Percentiles rank a stretch among this genome's conserved stretches.
Conservation (phyloP, 2,888 invertebrate genomes). For the Lacanobia oleracea region DNA sequence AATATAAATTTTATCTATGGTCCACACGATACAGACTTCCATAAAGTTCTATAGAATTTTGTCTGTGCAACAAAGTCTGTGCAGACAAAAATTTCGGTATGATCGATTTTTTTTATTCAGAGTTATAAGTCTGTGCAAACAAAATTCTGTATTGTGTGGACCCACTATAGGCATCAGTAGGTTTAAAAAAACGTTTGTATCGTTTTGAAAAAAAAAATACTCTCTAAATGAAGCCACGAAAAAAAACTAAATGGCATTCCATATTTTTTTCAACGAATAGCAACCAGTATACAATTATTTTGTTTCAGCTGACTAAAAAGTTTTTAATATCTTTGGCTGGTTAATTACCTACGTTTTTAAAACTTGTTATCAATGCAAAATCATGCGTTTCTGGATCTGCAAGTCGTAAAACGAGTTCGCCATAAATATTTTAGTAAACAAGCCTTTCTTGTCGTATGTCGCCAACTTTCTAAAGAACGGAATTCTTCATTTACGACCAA, state of each 20-base stretch:
- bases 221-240: background rate
- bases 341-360: background rate
- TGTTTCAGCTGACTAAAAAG: too few relatives aligned
- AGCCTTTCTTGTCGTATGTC: conserved; percentile 21
- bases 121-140: too few relatives aligned
- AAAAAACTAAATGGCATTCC: background rate
- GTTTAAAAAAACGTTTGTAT: too few relatives aligned
- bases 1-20: too few relatives aligned
- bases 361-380: conserved; percentile 7
- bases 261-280: background rate
- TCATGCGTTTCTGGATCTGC: conserved; percentile 17
- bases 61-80: too few relatives aligned
- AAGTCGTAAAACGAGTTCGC: conserved; percentile 24
- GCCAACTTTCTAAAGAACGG: conserved; percentile 68
- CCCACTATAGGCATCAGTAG: too few relatives aligned
- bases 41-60: too few relatives aligned
- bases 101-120: too few relatives aligned
- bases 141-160: too few relatives aligned
- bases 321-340: too few relatives aligned
- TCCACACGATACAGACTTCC: too few relatives aligned
- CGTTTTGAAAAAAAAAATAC: background rate
- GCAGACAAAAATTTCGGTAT: too few relatives aligned
- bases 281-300: background rate
- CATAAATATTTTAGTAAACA: conserved; percentile 58
- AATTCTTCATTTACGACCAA: conserved; percentile 56